Evolutionary conservation across 2,797 vertebrate species (phyloP).

Genomic region (Galaxias olidus): DNA sequence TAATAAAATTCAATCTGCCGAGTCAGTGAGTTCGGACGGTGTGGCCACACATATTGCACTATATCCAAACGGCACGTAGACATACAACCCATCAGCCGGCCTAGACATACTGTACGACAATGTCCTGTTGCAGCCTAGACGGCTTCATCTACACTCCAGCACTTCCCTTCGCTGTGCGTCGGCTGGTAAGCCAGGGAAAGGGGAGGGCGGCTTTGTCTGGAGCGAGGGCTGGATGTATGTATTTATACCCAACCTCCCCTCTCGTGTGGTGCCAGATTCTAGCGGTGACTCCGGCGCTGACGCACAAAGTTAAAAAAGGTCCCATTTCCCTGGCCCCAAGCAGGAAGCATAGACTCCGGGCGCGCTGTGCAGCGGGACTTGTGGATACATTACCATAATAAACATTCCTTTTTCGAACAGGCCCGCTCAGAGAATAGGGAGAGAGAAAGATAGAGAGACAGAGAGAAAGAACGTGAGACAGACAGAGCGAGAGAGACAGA

Average conservation of each 20-base stretch:
- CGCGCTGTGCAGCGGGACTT: slow-evolving; percentile 75
- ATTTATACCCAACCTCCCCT: slow-evolving; percentile 65
- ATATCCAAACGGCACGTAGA: neutral
- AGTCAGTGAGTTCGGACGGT: too few relatives aligned
- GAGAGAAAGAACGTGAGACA: neutral
- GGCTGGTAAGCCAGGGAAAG: slow-evolving; percentile 57
- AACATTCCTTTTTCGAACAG: slow-evolving; percentile 79
- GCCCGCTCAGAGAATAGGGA: slow-evolving; percentile 75
- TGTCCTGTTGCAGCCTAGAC: slow-evolving; percentile 36
- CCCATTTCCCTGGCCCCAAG: slow-evolving; percentile 79
- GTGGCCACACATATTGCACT: neutral
- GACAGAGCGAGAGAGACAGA: neutral
- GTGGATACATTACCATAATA: slow-evolving; percentile 84
- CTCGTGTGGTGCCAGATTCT: slow-evolving; percentile 70
- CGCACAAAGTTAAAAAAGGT: slow-evolving; percentile 86
- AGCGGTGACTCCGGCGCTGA: slow-evolving; percentile 70
- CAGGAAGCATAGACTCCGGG: slow-evolving; percentile 86
- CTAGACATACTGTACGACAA: neutral
- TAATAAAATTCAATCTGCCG: neutral
- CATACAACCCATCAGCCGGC: neutral
- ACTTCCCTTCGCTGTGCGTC: slow-evolving; percentile 50
- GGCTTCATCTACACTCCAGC: slow-evolving; percentile 56
- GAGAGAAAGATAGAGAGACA: slow-evolving; percentile 10
- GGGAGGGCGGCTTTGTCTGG: slow-evolving; percentile 46
- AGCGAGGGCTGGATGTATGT: slow-evolving; percentile 68